These are phyloP conservation scores for Otolemur garnettii DNA, from an alignment of 2,113 vertebrate species.

Conservation along the genomic window DNA sequence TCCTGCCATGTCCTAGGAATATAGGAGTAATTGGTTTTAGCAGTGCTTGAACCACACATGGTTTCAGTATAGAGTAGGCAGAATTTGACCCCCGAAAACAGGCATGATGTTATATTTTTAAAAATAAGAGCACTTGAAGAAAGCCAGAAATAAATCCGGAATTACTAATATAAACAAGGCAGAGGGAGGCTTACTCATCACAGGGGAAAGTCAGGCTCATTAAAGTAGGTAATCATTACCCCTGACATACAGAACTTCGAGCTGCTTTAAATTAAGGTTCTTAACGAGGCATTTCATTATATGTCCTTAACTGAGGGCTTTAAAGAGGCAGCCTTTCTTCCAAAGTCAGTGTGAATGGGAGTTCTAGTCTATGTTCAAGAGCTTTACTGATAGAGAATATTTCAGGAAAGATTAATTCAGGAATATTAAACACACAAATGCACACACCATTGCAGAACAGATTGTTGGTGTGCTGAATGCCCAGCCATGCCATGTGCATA, in stretches of 20 bases:
- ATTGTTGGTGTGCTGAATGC: not conserved
- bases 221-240: slow-evolving; percentile 78
- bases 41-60: not conserved
- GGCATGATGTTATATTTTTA: not conserved
- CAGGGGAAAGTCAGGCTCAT: slow-evolving; percentile 67
- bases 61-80: slow-evolving; percentile 51
- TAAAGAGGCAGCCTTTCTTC: slow-evolving; percentile 44
- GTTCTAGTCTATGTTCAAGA: not conserved
- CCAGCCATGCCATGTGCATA: not conserved
- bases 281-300: slow-evolving; percentile 82
- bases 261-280: slow-evolving; percentile 82
- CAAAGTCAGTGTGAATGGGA: not conserved
- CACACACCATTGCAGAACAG: not conserved
- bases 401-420: slow-evolving; percentile 9
- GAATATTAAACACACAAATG: not conserved
- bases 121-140: slow-evolving; percentile 63
- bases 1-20: not conserved
- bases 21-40: slow-evolving; percentile 52
- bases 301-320: slow-evolving; percentile 52
- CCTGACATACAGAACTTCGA: slow-evolving; percentile 68
- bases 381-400: not conserved
- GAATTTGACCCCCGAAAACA: slow-evolving; percentile 53
- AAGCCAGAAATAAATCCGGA: slow-evolving; percentile 70
- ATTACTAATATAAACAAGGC: slow-evolving; percentile 65
- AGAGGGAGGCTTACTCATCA: slow-evolving; percentile 67